Percentiles rank a stretch among this genome's conserved stretches.
phyloP scores from a whole-genome alignment of 2,113 vertebrate species.

The Saccopteryx leptura region DNA sequence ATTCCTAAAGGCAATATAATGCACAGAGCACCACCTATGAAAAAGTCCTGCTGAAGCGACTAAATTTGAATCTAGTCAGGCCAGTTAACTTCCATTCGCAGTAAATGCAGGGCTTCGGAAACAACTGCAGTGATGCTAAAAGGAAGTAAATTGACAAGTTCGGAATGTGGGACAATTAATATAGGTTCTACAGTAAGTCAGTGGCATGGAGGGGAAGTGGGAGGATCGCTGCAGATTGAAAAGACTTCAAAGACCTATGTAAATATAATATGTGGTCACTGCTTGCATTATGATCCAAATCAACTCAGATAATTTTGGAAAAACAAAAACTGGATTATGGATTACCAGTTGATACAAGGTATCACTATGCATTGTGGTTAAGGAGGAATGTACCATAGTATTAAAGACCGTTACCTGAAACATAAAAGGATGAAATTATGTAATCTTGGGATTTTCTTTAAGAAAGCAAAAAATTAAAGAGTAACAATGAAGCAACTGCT shows the following conservation, averaged over 20 bases:
- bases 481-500: neutral
- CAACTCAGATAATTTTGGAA: neutral
- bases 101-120: neutral
- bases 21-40: neutral
- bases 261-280: neutral
- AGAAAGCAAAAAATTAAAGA: neutral
- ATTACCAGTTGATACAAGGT: neutral
- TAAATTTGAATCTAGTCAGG: neutral
- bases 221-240: neutral
- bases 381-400: neutral
- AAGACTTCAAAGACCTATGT: neutral
- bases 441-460: neutral
- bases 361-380: neutral
- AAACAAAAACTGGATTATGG: neutral
- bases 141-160: neutral
- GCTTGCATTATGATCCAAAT: neutral
- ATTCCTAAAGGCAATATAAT: neutral
- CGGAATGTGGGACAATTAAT: neutral
- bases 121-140: neutral
- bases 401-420: neutral
- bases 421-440: neutral
- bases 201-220: neutral
- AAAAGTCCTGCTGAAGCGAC: neutral
- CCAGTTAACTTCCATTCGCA: neutral
- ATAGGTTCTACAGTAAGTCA: neutral